Percentiles rank a stretch among this genome's conserved stretches.
Conservation (phyloP, 2,888 invertebrate genomes). For the Brassicogethes aeneus region DNA sequence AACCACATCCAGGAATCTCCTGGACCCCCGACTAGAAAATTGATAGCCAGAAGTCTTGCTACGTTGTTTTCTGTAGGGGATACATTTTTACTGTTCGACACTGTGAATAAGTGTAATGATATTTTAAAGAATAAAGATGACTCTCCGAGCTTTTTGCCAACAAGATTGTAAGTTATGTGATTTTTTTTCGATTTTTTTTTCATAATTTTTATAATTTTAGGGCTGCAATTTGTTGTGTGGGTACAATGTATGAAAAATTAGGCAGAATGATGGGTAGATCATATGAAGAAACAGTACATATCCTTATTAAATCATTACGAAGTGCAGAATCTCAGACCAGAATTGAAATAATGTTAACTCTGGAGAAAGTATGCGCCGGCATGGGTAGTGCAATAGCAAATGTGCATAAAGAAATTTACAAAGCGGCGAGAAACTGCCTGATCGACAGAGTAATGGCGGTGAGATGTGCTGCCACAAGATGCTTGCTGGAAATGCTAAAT, state of each 20-base stretch:
- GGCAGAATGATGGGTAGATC: slow-evolving; percentile 98
- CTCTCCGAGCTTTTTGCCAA: slow-evolving; percentile 89
- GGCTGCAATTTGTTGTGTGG: slow-evolving; percentile 91
- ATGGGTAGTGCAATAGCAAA: slow-evolving; percentile 89
- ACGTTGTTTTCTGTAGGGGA: slow-evolving; percentile 96
- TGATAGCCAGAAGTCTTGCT: slow-evolving; percentile 86
- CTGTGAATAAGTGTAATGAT: slow-evolving; percentile 97
- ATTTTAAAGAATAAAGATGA: slow-evolving; percentile 95
- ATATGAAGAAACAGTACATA: slow-evolving; percentile 94
- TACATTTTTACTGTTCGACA: slow-evolving; percentile 92
- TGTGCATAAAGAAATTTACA: slow-evolving; percentile 83
- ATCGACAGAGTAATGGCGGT: slow-evolving; percentile 91
- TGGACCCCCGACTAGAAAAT: slow-evolving; percentile 86
- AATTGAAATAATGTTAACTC: slow-evolving; percentile 92
- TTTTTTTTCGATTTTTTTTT: slow-evolving; percentile 9
- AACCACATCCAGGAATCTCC: slow-evolving; percentile 82
- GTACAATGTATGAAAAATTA: slow-evolving; percentile 95
- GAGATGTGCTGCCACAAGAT: slow-evolving; percentile 86
- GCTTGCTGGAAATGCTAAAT: slow-evolving; percentile 81
- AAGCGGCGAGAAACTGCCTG: slow-evolving; percentile 78
- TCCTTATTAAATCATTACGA: slow-evolving; percentile 80
- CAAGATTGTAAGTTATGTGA: slow-evolving; percentile 83
- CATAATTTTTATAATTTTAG: slow-evolving; percentile 47
- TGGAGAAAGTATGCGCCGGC: slow-evolving; percentile 92
- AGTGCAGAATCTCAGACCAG: slow-evolving; percentile 94